Conservation (phyloP, 2,888 invertebrate genomes). For the Catocala nupta region DNA sequence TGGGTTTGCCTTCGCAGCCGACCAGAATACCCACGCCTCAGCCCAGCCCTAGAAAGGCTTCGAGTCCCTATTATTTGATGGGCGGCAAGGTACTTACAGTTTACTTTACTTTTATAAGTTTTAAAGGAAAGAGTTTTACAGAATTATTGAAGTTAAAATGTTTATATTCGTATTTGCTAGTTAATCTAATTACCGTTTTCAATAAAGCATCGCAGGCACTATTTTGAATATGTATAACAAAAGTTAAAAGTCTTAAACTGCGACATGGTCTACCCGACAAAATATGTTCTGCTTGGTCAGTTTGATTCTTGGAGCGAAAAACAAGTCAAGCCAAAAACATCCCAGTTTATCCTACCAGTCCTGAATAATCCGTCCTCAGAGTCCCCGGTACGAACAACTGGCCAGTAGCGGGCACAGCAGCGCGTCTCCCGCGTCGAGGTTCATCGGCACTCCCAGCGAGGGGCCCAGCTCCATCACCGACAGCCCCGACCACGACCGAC, state of each 20-base stretch:
- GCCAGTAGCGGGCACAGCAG: slow-evolving; percentile 83
- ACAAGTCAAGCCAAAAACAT: slow-evolving; percentile 9
- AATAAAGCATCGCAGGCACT: too few relatives aligned
- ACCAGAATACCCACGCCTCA: slow-evolving; percentile 92
- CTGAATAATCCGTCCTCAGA: slow-evolving; percentile 64
- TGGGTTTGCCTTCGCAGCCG: slow-evolving; percentile 92
- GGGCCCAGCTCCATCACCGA: slow-evolving; percentile 78
- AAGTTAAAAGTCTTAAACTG: too few relatives aligned
- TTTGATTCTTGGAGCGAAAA: background rate
- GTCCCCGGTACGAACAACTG: slow-evolving; percentile 84
- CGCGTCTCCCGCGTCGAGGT: slow-evolving; percentile 77
- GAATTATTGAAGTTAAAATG: too few relatives aligned
- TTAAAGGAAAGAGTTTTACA: background rate
- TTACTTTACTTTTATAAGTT: slow-evolving; percentile 19
- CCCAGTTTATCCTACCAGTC: slow-evolving; percentile 46
- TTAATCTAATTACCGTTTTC: too few relatives aligned
- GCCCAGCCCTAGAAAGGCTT: slow-evolving; percentile 82
- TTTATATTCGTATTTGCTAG: too few relatives aligned
- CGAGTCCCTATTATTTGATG: slow-evolving; percentile 82
- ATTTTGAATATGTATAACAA: too few relatives aligned
- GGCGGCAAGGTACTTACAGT: slow-evolving; percentile 78
- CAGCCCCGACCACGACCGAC: slow-evolving; percentile 80
- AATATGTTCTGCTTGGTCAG: too few relatives aligned
- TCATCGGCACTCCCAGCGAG: slow-evolving; percentile 78
- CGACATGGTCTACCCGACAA: too few relatives aligned